These are phyloP conservation scores for Drosophila tanythrix DNA, from an alignment of 2,888 invertebrate species.

Conservation along the genomic window DNA sequence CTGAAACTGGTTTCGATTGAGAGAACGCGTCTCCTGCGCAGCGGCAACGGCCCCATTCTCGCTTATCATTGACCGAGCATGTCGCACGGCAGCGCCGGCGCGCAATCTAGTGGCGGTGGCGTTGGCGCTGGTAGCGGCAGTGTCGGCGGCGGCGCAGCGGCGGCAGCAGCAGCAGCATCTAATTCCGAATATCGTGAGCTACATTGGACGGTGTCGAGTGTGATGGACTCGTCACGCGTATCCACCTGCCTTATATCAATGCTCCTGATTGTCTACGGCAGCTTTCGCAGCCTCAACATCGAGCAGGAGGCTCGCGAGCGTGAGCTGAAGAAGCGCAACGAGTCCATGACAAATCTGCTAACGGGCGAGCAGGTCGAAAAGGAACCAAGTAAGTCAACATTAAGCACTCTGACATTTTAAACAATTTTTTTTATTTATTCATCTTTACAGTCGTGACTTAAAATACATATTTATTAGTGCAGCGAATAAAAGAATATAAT, in stretches of 20 bases:
- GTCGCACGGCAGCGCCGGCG: constrained; percentile 83
- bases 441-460: not conserved
- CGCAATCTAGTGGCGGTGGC: constrained; percentile 76
- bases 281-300: constrained; percentile 98
- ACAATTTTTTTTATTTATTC: not conserved
- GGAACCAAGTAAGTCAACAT: constrained; percentile 85
- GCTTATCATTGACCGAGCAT: constrained; percentile 70
- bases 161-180: constrained; percentile 66
- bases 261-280: constrained; percentile 98
- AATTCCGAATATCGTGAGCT: constrained; percentile 86
- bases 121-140: constrained; percentile 79
- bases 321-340: constrained; percentile 89
- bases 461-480: not conserved
- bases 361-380: constrained; percentile 84
- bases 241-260: constrained; percentile 99
- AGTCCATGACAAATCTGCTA: constrained; percentile 85
- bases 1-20: not conserved
- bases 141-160: constrained; percentile 70
- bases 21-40: constrained; percentile 22
- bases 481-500: not conserved
- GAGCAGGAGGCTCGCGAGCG: constrained; percentile 96
- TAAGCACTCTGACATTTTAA: not conserved
- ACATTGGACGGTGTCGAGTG: constrained; percentile 94
- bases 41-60: constrained; percentile 29
- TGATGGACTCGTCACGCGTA: constrained; percentile 98